Evolutionary conservation across 2,797 vertebrate species (phyloP).

Genomic region (Spondyliosoma cantharus): DNA sequence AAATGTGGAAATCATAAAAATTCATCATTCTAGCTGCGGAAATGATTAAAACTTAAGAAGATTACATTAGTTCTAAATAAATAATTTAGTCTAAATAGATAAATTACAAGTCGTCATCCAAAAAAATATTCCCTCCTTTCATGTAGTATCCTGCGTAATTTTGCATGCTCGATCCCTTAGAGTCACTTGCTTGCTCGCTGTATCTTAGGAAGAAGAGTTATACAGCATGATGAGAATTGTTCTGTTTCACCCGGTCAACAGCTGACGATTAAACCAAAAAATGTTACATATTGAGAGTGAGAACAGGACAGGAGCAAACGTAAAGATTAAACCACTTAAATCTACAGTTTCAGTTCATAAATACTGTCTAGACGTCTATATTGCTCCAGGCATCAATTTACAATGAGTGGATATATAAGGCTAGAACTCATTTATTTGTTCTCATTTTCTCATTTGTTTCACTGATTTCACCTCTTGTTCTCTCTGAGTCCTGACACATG

Average conservation of each 20-base stretch:
- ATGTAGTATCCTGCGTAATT: no score
- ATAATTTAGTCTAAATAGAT: no score
- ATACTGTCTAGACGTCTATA: not conserved
- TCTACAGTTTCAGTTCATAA: not conserved
- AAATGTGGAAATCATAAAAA: no score
- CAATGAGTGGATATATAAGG: not conserved
- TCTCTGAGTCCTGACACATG: not conserved
- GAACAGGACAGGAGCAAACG: not conserved
- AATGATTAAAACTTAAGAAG: no score
- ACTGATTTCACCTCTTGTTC: not conserved
- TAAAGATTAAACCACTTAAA: not conserved
- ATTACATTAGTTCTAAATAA: no score
- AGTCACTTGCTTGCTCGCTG: no score
- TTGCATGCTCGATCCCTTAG: no score
- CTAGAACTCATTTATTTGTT: not conserved
- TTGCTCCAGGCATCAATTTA: not conserved
- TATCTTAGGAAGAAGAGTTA: no score
- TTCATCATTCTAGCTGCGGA: no score
- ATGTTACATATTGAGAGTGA: not conserved
- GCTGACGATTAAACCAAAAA: not conserved
- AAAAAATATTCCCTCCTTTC: no score
- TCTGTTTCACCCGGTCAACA: not conserved
- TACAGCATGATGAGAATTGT: not conserved
- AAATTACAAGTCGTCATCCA: no score
- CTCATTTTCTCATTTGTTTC: not conserved